Evolutionary conservation across 2,113 vertebrate species (phyloP).

Genomic region (Apistogramma diplotaenia): DNA sequence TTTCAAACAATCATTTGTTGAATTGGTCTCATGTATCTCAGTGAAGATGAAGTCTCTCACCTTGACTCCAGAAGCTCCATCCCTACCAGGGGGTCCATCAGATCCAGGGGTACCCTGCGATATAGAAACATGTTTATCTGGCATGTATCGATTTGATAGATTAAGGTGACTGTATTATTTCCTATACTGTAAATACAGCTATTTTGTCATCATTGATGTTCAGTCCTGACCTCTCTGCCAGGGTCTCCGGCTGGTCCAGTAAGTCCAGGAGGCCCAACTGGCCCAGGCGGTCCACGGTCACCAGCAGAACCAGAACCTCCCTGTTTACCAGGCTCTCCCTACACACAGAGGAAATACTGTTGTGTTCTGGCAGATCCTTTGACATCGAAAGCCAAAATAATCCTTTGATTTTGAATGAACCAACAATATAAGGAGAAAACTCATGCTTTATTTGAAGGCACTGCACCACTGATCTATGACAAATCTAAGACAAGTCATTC

Average conservation of each 20-base stretch:
- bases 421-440: neutral
- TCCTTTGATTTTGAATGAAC: neutral
- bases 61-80: slow-evolving; percentile 88
- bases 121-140: neutral
- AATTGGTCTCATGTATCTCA: neutral
- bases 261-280: slow-evolving; percentile 92
- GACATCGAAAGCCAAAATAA: neutral
- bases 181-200: neutral
- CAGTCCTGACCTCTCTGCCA: slow-evolving; percentile 87
- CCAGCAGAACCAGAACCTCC: slow-evolving; percentile 84
- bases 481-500: neutral
- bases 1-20: neutral
- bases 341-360: slow-evolving; percentile 13
- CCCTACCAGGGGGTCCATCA: slow-evolving; percentile 93
- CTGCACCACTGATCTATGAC: neutral
- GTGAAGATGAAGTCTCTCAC: slow-evolving; percentile 63
- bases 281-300: slow-evolving; percentile 92
- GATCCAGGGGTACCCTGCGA: slow-evolving; percentile 88
- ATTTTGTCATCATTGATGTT: neutral
- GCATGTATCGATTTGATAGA: neutral
- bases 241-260: slow-evolving; percentile 90
- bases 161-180: neutral
- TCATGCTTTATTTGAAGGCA: neutral
- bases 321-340: slow-evolving; percentile 98
- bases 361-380: neutral